Percentiles rank a stretch among this genome's conserved stretches.
Conservation (phyloP, 1,140 invertebrate genomes). For the Colletes gigas region DNA sequence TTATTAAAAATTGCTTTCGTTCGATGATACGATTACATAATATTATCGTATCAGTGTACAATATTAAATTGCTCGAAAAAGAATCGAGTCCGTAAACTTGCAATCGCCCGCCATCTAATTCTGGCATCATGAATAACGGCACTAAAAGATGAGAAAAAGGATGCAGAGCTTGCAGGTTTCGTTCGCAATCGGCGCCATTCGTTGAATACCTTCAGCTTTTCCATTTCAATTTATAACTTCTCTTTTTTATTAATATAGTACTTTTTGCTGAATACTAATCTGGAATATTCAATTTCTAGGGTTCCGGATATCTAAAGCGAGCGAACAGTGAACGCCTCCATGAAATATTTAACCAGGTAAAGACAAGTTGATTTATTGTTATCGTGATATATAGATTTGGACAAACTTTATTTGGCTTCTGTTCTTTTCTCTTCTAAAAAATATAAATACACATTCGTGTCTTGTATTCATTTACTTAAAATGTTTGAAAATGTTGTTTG, state of each 20-base stretch:
- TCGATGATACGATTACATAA: neutral
- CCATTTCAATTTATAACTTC: neutral
- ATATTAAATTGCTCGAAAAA: neutral
- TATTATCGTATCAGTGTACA: neutral
- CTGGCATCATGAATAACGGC: too few species aligned
- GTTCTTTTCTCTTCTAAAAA: too few species aligned
- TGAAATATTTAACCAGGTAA: conserved; percentile 92
- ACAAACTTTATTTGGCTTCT: too few species aligned
- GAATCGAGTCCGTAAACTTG: neutral
- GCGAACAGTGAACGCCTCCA: conserved; percentile 91
- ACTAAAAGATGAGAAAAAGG: too few species aligned
- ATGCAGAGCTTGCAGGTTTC: neutral
- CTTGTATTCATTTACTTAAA: too few species aligned
- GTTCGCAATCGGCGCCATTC: neutral
- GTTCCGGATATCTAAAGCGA: conserved; percentile 91
- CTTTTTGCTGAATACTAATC: neutral
- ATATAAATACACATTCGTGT: too few species aligned
- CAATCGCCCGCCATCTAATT: too few species aligned
- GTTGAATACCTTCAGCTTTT: neutral
- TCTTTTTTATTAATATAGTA: neutral
- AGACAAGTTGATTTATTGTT: neutral
- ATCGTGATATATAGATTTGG: too few species aligned
- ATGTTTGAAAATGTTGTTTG: too few species aligned
- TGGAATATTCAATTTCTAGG: conserved; percentile 82
- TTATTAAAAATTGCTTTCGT: neutral